phyloP scores from a whole-genome alignment of 1,140 invertebrate genomes.

The Spodoptera frugiperda region DNA sequence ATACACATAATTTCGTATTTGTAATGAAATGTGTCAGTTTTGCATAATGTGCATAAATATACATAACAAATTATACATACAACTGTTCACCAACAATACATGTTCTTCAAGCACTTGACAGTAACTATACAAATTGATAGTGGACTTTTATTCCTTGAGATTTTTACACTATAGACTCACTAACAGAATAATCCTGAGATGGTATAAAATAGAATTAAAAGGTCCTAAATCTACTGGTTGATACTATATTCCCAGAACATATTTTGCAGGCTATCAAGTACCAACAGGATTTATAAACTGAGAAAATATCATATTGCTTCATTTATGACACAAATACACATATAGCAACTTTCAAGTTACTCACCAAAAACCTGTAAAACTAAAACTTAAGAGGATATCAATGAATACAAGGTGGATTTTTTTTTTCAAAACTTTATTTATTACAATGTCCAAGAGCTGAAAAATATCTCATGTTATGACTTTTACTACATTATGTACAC shows the following conservation, averaged over 20 bases:
- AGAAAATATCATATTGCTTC: constrained; percentile 58
- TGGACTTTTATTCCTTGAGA: not conserved
- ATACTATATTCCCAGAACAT: constrained; percentile 6
- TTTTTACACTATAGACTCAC: not conserved
- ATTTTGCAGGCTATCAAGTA: not conserved
- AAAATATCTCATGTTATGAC: not conserved
- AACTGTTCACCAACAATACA: not conserved
- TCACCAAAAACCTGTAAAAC: constrained; percentile 51
- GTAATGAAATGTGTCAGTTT: constrained; percentile 41
- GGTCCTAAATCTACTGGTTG: not conserved
- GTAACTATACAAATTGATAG: not conserved
- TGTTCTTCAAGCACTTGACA: not conserved
- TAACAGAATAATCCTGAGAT: not conserved
- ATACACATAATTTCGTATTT: constrained; percentile 57
- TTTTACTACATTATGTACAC: not conserved
- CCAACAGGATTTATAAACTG: constrained; percentile 5
- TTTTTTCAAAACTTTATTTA: constrained; percentile 68
- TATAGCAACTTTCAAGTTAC: constrained; percentile 50
- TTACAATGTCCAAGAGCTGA: constrained; percentile 34
- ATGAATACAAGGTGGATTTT: constrained; percentile 77
- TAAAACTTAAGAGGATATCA: constrained; percentile 61
- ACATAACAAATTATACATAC: constrained; percentile 29
- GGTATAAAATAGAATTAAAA: not conserved
- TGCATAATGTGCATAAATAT: constrained; percentile 33
- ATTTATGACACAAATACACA: constrained; percentile 52